A percentile compares a stretch with the other conserved stretches of the same genome.
Evolutionary conservation across 2,113 vertebrate genomes (phyloP).

Genomic region (Rhadina sibilatrix): DNA sequence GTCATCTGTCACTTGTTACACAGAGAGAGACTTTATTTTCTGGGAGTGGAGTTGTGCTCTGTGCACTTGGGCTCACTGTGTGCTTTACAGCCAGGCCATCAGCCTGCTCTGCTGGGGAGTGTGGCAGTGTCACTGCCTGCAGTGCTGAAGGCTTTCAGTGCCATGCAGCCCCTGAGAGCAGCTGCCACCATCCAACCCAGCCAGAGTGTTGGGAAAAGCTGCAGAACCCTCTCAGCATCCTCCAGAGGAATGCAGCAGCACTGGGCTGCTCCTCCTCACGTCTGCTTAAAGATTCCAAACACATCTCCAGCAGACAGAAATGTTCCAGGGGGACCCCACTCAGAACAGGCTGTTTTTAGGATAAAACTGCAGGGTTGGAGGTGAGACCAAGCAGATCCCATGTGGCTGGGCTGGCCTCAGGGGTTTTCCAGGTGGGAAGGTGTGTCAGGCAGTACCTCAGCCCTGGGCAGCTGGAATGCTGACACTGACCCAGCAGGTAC

Average conservation of each 20-base stretch:
- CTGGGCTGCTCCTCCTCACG: neutral
- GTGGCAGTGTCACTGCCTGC: neutral
- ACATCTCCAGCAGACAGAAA: neutral
- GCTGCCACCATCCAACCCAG: neutral
- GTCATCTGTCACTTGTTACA: neutral
- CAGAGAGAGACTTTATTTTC: neutral
- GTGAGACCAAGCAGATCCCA: neutral
- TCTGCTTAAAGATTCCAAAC: neutral
- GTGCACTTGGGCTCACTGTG: neutral
- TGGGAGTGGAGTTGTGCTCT: neutral
- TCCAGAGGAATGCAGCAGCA: neutral
- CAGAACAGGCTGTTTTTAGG: neutral
- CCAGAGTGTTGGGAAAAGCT: neutral
- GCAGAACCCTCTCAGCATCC: neutral
- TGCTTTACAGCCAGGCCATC: neutral
- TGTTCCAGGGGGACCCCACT: neutral
- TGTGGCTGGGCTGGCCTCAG: neutral
- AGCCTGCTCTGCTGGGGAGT: neutral
- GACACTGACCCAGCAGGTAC: neutral
- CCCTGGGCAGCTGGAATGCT: neutral
- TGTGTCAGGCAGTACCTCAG: neutral
- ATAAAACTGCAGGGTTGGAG: neutral
- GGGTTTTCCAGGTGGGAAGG: neutral
- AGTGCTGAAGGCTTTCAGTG: neutral
- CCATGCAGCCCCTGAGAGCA: neutral